A percentile compares a stretch with the other conserved stretches of the same genome.
Conservation (phyloP, 2,888 invertebrate genomes). For the Brachyptera risi region DNA sequence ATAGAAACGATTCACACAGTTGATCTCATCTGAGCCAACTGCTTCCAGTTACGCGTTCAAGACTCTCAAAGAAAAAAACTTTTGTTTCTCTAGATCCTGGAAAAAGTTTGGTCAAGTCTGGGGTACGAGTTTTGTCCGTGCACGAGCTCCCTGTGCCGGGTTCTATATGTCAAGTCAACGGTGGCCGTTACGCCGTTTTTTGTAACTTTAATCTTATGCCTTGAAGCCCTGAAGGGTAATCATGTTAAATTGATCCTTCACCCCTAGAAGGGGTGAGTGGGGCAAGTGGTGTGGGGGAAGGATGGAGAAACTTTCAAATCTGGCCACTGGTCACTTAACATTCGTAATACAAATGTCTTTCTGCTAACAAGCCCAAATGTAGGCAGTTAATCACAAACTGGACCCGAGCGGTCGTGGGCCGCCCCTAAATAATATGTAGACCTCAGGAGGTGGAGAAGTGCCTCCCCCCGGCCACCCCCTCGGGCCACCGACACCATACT, state of each 20-base stretch:
- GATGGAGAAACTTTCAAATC: slow-evolving; percentile 11
- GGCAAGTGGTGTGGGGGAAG: no score
- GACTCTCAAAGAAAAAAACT: no score
- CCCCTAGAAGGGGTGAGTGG: no score
- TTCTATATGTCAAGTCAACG: slow-evolving; percentile 8
- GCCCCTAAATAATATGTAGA: slow-evolving; percentile 14
- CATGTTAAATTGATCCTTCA: slow-evolving; percentile 19
- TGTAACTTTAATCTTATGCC: slow-evolving; percentile 17
- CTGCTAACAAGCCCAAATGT: slow-evolving; percentile 16
- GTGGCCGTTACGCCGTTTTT: slow-evolving; percentile 1
- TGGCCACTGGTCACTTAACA: slow-evolving; percentile 19
- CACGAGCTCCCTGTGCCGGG: not conserved
- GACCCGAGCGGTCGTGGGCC: not conserved
- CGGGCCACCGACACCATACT: no score
- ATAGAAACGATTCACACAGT: no score
- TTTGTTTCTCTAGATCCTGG: no score
- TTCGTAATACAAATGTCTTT: slow-evolving; percentile 15
- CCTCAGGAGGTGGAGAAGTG: not conserved
- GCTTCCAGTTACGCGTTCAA: no score
- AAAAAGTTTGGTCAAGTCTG: not conserved
- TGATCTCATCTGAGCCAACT: no score
- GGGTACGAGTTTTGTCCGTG: not conserved
- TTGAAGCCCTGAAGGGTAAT: slow-evolving; percentile 17
- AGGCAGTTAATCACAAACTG: slow-evolving; percentile 11
- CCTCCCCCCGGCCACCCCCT: not conserved